These are phyloP conservation scores for Drosophila sproati DNA, from an alignment of 1,140 invertebrate species.

Conservation along the genomic window DNA sequence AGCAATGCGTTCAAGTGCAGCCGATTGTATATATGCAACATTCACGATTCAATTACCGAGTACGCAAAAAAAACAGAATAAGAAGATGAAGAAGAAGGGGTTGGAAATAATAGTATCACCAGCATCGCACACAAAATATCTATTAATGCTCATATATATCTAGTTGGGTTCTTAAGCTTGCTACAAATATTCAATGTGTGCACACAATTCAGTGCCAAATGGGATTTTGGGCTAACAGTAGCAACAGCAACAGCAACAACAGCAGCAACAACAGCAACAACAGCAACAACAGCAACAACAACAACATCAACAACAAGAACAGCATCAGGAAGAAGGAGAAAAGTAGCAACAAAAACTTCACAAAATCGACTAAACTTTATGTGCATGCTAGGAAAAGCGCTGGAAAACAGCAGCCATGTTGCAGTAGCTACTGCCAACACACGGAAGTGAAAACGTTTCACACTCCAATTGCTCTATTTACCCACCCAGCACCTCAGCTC, in stretches of 20 bases:
- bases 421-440: slow-evolving; percentile 44
- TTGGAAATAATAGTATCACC: slow-evolving; percentile 24
- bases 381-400: slow-evolving; percentile 76
- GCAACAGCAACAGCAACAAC: slow-evolving; percentile 39
- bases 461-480: slow-evolving; percentile 72
- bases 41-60: slow-evolving; percentile 69
- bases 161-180: slow-evolving; percentile 58
- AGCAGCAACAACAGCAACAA: slow-evolving; percentile 1
- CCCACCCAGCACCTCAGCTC: slow-evolving; percentile 4
- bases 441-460: slow-evolving; percentile 82
- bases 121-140: slow-evolving; percentile 62
- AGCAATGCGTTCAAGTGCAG: slow-evolving; percentile 18
- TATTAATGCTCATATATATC: slow-evolving; percentile 74
- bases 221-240: slow-evolving; percentile 70
- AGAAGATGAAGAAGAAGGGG: slow-evolving; percentile 6
- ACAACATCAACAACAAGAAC: neutral
- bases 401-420: slow-evolving; percentile 47
- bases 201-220: slow-evolving; percentile 81
- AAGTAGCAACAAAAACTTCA: slow-evolving; percentile 38
- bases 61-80: slow-evolving; percentile 7
- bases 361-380: slow-evolving; percentile 77
- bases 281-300: slow-evolving; percentile 40
- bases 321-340: slow-evolving; percentile 12
- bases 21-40: slow-evolving; percentile 39
- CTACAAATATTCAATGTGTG: slow-evolving; percentile 77